Evolutionary conservation across 2,888 invertebrate species (phyloP), one percentile per base, ranked within the genome.

Genomic region (Sclerodermus sp.): DNA sequence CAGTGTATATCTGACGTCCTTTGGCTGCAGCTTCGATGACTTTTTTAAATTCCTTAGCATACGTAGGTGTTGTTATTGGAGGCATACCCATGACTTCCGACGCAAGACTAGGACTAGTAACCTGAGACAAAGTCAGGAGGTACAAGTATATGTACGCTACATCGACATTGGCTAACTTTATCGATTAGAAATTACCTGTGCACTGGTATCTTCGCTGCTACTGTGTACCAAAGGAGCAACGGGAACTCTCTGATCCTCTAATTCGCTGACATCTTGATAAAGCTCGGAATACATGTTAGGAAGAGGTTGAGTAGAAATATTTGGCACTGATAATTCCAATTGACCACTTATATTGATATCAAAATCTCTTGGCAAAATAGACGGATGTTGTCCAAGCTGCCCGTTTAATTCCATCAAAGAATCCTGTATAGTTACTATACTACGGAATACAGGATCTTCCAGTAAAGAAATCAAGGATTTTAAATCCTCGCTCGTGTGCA

Each of bases 291-390:
- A 77, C 55, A 73, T 67, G 44, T 67, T 74, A 29, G 68, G 70
- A 5, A 74, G 62, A 0, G 74, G 68, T 49, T 74, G 75, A 5
- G 70, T 64, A 2, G 76, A 68, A 8, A 74, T 71, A 42, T 49
- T 76, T 1, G 77, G 77, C 41, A 77, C 70, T 2, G 77, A 77
- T 6, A 77, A 60, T 43, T 77, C 74, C 39, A 77, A 47, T 40
- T 75, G 74, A 70, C 91, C 91, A 61, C 90, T 87, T 40, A 89
- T 86, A 64, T 89, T 90, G 48, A 97, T 93, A 74, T 96, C 94
- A 79, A 96, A 96, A 78, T 96, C 95, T 44, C 90, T 90, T 38
- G 95, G 93, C 56, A 95, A 81, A 74, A 95, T 93, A 15, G 94
- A 94, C 12, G 95, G 95, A 80, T 95, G 95, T 69, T 93, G 91